Conservation (phyloP, 2,113 vertebrate genomes). For the Poeciliopsis turrubarensis region DNA sequence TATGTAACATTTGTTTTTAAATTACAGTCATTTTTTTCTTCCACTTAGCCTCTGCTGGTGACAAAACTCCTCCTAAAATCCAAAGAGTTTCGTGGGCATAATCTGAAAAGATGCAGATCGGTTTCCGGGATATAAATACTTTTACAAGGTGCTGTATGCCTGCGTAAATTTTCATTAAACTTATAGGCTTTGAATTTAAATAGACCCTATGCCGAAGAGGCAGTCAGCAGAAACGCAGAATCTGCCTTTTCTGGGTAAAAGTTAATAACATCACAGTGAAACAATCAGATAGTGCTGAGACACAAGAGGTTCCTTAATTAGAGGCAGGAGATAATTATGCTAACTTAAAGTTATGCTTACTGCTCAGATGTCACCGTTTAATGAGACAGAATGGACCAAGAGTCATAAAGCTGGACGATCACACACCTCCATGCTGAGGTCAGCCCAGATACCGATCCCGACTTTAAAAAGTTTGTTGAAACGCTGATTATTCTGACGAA, state of each 20-base stretch:
- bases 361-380: constrained; percentile 52
- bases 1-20: too few relatives aligned
- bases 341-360: constrained; percentile 57
- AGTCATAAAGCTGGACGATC: constrained; percentile 37
- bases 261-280: constrained; percentile 54
- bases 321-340: constrained; percentile 64
- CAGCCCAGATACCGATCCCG: constrained; percentile 23
- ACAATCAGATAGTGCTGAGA: constrained; percentile 54
- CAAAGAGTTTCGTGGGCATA: neutral
- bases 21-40: too few relatives aligned
- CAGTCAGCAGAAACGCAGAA: constrained; percentile 19
- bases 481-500: constrained; percentile 48
- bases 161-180: constrained; percentile 7
- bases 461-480: constrained; percentile 62
- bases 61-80: neutral
- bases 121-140: neutral
- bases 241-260: constrained; percentile 23
- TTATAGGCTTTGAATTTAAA: constrained; percentile 21
- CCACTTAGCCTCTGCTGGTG: neutral
- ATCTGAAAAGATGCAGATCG: neutral
- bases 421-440: constrained; percentile 37
- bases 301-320: constrained; percentile 64
- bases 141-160: neutral
- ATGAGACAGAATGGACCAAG: constrained; percentile 59
- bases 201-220: constrained; percentile 7